A percentile compares a stretch with the other conserved stretches of the same genome.
These are phyloP conservation scores for Kryptopterus vitreolus DNA, from an alignment of 2,797 vertebrate genomes.

Conservation along the genomic window DNA sequence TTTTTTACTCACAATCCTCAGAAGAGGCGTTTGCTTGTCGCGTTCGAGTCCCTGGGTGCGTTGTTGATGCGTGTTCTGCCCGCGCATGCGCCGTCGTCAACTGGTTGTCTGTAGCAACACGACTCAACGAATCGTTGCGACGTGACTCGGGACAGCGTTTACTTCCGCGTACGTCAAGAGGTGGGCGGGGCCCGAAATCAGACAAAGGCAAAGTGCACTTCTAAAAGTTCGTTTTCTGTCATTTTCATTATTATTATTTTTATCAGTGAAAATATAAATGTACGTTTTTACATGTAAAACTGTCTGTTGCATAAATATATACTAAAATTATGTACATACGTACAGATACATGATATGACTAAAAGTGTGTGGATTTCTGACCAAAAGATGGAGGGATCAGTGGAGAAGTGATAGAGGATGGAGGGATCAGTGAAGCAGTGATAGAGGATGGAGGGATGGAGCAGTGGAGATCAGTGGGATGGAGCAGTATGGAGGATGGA, in stretches of 20 bases:
- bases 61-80: constrained; percentile 15
- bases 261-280: no score
- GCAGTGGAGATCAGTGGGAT: no score
- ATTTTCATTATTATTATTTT: not conserved
- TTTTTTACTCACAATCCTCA: constrained; percentile 39
- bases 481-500: no score
- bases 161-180: constrained; percentile 8
- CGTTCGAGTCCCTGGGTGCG: constrained; percentile 7
- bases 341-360: no score
- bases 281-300: no score
- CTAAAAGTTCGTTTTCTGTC: not conserved
- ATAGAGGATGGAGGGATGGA: no score
- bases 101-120: constrained; percentile 25
- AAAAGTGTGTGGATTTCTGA: no score
- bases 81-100: constrained; percentile 22
- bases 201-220: not conserved
- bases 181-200: not conserved
- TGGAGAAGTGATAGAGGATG: no score
- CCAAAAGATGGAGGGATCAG: no score
- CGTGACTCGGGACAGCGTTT: not conserved
- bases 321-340: no score
- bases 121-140: constrained; percentile 4
- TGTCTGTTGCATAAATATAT: no score
- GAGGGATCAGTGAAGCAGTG: no score
- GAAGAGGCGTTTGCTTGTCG: constrained; percentile 21